Conservation (phyloP, 2,113 vertebrate species). For the Rhinoptilus africanus region DNA sequence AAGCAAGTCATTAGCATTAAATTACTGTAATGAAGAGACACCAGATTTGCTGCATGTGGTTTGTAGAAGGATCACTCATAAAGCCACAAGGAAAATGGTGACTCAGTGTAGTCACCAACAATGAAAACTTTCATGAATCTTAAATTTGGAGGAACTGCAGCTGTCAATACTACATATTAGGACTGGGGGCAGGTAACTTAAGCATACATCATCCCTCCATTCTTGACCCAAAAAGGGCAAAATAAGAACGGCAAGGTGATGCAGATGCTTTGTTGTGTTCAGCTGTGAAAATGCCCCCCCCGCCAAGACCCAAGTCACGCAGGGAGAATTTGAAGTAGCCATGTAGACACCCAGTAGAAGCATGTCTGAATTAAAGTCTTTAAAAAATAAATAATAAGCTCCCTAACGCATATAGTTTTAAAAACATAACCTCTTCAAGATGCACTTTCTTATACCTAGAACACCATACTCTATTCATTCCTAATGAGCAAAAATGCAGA, state of each 20-base stretch:
- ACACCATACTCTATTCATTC: not conserved
- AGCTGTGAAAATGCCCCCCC: not conserved
- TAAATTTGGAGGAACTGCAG: not conserved
- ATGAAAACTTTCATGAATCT: not conserved
- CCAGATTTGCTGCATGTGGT: not conserved
- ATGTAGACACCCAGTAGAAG: not conserved
- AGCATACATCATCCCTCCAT: accelerated
- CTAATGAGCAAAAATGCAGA: not conserved
- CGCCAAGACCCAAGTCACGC: not conserved
- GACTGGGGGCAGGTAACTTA: not conserved
- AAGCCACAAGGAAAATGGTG: not conserved
- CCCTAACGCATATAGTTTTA: not conserved
- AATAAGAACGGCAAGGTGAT: not conserved
- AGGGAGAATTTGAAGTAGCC: not conserved
- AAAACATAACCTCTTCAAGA: not conserved
- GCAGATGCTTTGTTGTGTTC: not conserved
- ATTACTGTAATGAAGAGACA: not conserved
- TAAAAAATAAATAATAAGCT: not conserved
- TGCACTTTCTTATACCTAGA: not conserved
- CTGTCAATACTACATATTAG: not conserved
- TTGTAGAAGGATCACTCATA: not conserved
- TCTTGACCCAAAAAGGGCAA: not conserved
- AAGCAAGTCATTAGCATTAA: not conserved
- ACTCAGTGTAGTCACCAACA: not conserved
- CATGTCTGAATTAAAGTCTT: not conserved